Conservation (phyloP, 2,797 vertebrate genomes). For the Cichlasoma orientale region DNA sequence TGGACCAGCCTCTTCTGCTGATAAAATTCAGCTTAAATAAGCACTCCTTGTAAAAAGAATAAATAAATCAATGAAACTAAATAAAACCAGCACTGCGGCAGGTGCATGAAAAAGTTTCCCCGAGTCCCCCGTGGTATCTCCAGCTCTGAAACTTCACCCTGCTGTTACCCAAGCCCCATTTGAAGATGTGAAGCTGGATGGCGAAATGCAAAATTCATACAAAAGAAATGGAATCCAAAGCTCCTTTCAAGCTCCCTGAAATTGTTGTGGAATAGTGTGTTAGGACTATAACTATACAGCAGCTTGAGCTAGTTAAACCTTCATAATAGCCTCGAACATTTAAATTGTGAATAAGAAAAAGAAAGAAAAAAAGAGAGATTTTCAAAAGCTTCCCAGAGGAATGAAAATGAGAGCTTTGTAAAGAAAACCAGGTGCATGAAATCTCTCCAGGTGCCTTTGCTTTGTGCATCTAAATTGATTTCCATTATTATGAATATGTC, state of each 20-base stretch:
- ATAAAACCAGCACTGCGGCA: neutral
- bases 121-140: neutral
- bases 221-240: neutral
- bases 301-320: constrained; percentile 15
- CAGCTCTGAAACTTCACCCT: neutral
- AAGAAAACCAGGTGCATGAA: constrained; percentile 38
- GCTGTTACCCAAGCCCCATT: constrained; percentile 18
- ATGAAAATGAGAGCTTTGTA: constrained; percentile 35
- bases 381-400: constrained; percentile 28
- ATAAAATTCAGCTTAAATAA: neutral
- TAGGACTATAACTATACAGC: constrained; percentile 18
- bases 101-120: neutral
- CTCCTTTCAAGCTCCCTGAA: neutral
- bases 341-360: constrained; percentile 23
- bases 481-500: constrained; percentile 51
- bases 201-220: neutral
- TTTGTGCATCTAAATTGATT: constrained; percentile 57
- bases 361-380: constrained; percentile 29
- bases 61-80: neutral
- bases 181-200: constrained; percentile 5
- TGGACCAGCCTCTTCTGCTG: neutral
- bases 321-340: constrained; percentile 36
- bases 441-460: constrained; percentile 46
- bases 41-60: neutral
- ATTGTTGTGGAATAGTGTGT: constrained; percentile 2